Percentiles rank a stretch among this genome's conserved stretches.
These are phyloP conservation scores for Drosophila tsacasi DNA, from an alignment of 1,140 invertebrate species.

Conservation along the genomic window DNA sequence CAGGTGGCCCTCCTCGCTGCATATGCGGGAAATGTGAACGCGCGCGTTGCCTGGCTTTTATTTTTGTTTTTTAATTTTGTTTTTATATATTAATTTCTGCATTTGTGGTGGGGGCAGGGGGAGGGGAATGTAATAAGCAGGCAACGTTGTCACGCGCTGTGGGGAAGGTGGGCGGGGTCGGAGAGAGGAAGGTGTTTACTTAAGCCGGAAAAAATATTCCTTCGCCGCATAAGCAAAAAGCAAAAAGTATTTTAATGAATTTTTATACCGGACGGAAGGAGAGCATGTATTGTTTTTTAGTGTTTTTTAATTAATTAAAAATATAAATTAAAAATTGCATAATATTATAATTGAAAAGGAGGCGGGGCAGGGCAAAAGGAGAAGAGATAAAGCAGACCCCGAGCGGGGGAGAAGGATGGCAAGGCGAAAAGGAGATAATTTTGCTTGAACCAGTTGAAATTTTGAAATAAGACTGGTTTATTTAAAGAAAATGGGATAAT, in stretches of 20 bases:
- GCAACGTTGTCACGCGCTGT: constrained; percentile 68
- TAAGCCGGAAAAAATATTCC: constrained; percentile 57
- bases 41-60: constrained; percentile 41
- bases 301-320: constrained; percentile 79
- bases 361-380: neutral
- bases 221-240: constrained; percentile 73
- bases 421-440: neutral
- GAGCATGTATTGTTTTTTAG: constrained; percentile 57
- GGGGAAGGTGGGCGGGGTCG: neutral
- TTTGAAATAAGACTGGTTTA: neutral
- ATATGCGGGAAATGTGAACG: constrained; percentile 66
- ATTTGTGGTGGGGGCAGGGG: neutral
- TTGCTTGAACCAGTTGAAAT: neutral
- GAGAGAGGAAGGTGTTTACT: constrained; percentile 35
- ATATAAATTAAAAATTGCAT: constrained; percentile 74
- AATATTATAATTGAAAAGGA: constrained; percentile 69
- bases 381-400: neutral
- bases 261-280: constrained; percentile 46
- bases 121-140: constrained; percentile 58
- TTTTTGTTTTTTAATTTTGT: constrained; percentile 25
- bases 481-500: neutral
- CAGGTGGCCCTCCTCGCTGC: constrained; percentile 65
- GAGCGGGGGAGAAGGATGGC: neutral
- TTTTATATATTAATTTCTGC: constrained; percentile 37
- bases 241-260: constrained; percentile 80